Base-by-base conservation (phyloP, 2,113 vertebrate genomes). In the Cyprinodon brontotheroides region DNA sequence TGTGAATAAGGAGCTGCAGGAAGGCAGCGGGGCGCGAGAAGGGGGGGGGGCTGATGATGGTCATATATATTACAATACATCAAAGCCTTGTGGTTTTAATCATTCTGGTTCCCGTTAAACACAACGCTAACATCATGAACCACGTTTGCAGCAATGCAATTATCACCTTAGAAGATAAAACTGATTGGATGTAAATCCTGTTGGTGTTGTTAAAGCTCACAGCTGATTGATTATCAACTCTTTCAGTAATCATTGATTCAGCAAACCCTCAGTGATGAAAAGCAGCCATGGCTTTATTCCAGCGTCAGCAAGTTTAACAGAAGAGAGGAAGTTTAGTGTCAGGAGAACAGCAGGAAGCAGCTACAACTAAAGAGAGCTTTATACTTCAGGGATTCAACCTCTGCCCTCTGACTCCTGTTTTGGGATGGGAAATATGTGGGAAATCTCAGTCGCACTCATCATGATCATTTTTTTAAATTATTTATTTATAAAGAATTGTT, bases 271-370 rank as follows among this genome's bases (percentile, higher is more conserved):
- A n/a, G 7, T 3, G 20, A 9, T 57, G 6, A 57, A 57, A 20
- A 57, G 50, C 50, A 57, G 17, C 17, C 4, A 1, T 57, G 12
- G 38, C 48, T 75, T 75, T 79, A 68, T 61, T 39, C 14, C 60
- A 37, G 50, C 62, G 48, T 22, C 75, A 64, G 38, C 47, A 4
- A 14, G 82, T 79, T 74, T 84, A 88, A 87, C 78, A 79, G 80
- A 80, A 67, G 47, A 83, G 66, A 86, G 84, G 84, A 90, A 87
- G 85, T 87, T 62, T 67, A 13, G 72, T 84, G 80, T 86, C 76
- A 75, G 48, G 62, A 77, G 72, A 79, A 65, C 78, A 88, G 65
- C 82, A 77, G 70, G 61, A 75, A 77, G 13, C 59, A 70, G 62
- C 74, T 77, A 87, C 86, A 90, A 84, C 68, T 11, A 6, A 72